These are phyloP conservation scores for Eupithecia insigniata DNA, from an alignment of 2,888 invertebrate species.

Conservation along the genomic window DNA sequence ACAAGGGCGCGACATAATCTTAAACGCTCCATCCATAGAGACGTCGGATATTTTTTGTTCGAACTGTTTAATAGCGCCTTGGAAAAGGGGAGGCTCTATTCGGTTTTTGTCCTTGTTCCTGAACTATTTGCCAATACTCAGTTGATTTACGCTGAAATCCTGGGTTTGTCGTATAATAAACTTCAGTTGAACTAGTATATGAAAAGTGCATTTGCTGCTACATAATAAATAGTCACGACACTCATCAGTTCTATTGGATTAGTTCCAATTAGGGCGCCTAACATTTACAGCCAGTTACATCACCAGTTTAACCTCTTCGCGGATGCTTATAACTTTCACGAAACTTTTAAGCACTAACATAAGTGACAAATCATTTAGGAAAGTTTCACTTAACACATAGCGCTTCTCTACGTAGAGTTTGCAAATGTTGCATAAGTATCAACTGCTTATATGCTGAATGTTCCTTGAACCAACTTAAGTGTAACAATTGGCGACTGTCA, in stretches of 20 bases:
- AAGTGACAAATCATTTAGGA: conserved; percentile 35
- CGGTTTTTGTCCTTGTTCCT: not conserved
- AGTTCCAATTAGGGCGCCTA: conserved; percentile 46
- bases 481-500: conserved; percentile 46
- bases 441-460: conserved; percentile 40
- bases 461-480: conserved; percentile 41
- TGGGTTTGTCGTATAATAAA: not conserved
- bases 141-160: not conserved
- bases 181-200: not conserved
- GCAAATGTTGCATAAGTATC: conserved; percentile 40
- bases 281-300: conserved; percentile 43
- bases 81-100: not conserved
- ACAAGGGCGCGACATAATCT: not conserved
- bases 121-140: not conserved
- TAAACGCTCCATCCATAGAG: not conserved
- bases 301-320: conserved; percentile 37
- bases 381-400: conserved; percentile 39
- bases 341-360: conserved; percentile 27
- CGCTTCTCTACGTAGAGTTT: conserved; percentile 30
- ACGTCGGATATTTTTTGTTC: not conserved
- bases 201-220: conserved; percentile 2
- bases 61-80: not conserved
- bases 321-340: conserved; percentile 37
- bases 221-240: conserved; percentile 13
- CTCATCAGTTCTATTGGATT: conserved; percentile 43